Evolutionary conservation across 2,888 invertebrate genomes (phyloP), one percentile per base, ranked within the genome.

Genomic region (Ochlodes sylvanus): DNA sequence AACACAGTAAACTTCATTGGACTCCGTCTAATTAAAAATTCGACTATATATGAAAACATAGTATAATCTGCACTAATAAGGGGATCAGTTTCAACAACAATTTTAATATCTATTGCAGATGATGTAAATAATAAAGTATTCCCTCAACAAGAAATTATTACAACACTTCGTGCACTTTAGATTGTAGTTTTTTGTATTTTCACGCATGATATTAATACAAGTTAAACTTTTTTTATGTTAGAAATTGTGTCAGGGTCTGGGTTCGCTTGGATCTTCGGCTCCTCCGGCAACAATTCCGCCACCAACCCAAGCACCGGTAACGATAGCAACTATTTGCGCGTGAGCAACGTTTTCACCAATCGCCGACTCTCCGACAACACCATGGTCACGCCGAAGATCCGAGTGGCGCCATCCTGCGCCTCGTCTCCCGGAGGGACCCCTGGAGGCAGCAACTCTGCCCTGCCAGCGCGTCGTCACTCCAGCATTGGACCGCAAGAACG

Each of bases 311-410:
- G 97, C 14, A 96, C 96, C n/a, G 97, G 96, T 73, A 97, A 97
- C 83, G 90, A 91, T 62, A 96, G 95, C 85, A 98, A 98, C 90
- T 97, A 98, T 93, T 93, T 98, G 82, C 95, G 97, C 68, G 98
- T 98, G 41, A 95, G 96, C 70, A 96, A 94, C 82, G 96, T 96
- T 72, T 97, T 98, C 86, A 97, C 97, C 63, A 97, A 96, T 84
- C 96, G 98, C 64, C 96, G 98, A 63, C 95, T 98, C 66, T 98
- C 98, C 27, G 98, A 98, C 90, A 98, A 98, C 86, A 98, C 98
- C 58, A 92, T 98, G 81, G 97, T 98, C 96, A 97, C 97, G 72
- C 97, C 98, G 44, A 97, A 97, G 90, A 98, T 97, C 75, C 95
- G 97, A 63, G 96, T 98, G 70, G 97, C 97, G 0, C 97, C 97